Evolutionary conservation across 2,113 vertebrate genomes (phyloP), one percentile per base, ranked within the genome.

Genomic region (Regulus satrapa): DNA sequence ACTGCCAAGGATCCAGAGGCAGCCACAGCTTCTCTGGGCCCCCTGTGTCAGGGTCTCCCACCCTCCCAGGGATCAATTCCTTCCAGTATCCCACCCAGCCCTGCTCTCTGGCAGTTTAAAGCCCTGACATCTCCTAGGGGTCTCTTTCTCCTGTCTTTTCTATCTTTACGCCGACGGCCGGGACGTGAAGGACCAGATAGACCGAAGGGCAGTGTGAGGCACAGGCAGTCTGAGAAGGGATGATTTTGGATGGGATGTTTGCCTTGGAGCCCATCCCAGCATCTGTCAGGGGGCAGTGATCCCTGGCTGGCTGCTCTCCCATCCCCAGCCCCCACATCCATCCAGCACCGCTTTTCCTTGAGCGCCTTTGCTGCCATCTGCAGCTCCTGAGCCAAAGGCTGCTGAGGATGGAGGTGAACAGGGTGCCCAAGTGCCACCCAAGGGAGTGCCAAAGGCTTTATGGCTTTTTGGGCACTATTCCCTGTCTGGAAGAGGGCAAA

Each of bases 211-310:
- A n/a, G 80, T 3, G n/a, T 38, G 17, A 64, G 71, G 69, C 52
- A 2, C 8, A 18, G 58, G 86, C 87, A 49, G 75, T 0, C 18
- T 25, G 68, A n/a, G 49, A 14, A 36, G 0, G 31, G 87, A 73
- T 43, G 31, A 4, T 29, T 88, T 21, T 19, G 69, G 77, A 36
- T 45, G 73, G 10, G 63, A 6, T 87, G 32, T 89, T 93, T 91
- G 63, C 26, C 43, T 87, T 96, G 92, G 92, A 94, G 64, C 41
- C 85, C 73, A 56, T 89, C 92, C 92, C 94, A 81, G 90, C 77
- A 5, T 43, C 68, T 89, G 49, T 69, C 90, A 58, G 59, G 20
- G 49, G 59, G 45, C 81, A 32, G n/a, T 18, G 40, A n/a, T 31
- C 88, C 84, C 85, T 73, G 90, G 20, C 92, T 78, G 89, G 45